phyloP scores from a whole-genome alignment of 2,113 vertebrate genomes.

The Notechis scutatus region DNA sequence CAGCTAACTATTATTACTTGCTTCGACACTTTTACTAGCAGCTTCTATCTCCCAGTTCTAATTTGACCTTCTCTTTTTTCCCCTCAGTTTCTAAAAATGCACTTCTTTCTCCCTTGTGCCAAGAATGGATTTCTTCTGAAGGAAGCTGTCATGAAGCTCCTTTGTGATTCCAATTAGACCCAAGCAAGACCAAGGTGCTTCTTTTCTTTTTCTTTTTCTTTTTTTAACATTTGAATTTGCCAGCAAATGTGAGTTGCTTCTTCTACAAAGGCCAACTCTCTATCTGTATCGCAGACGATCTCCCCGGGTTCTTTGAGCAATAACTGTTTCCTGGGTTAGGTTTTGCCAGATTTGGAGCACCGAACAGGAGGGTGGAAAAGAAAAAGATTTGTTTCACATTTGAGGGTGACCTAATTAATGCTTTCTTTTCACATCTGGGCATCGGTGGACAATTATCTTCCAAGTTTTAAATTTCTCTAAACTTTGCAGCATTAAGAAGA shows the following conservation, averaged over 20 bases:
- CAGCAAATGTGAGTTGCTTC: neutral
- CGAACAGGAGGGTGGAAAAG: neutral
- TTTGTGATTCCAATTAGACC: slow-evolving; percentile 25
- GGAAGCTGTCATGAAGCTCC: neutral
- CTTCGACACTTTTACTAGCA: neutral
- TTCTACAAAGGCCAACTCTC: neutral
- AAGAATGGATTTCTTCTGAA: slow-evolving; percentile 18
- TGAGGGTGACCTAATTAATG: neutral
- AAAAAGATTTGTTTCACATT: neutral
- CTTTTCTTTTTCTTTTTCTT: neutral
- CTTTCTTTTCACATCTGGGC: neutral
- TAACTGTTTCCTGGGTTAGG: neutral
- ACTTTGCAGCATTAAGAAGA: neutral
- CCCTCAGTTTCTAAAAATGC: slow-evolving; percentile 8
- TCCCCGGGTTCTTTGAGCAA: neutral
- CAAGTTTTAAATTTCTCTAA: neutral
- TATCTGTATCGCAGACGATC: neutral
- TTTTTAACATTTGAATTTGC: neutral
- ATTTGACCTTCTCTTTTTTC: neutral
- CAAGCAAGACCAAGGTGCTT: neutral
- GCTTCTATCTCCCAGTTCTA: slow-evolving; percentile 4
- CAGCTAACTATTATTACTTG: slow-evolving; percentile 2
- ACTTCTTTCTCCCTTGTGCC: slow-evolving; percentile 9
- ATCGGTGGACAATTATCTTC: neutral
- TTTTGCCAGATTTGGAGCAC: neutral